Evolutionary conservation across 1,140 invertebrate species (phyloP).

Genomic region (Parasteatoda tepidariorum): DNA sequence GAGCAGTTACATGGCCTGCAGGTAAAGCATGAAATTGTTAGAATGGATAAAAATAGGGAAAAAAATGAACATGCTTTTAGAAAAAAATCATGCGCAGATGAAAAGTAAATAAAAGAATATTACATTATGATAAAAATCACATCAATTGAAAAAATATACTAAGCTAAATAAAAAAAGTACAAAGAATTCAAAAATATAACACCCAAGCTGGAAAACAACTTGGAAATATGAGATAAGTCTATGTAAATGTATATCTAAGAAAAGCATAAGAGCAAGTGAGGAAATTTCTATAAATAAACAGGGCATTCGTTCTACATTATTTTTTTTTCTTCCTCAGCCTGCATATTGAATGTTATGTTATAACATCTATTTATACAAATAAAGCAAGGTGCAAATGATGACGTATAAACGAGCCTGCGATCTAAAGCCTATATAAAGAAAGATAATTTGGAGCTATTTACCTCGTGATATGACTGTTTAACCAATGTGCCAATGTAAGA

Average conservation of each 20-base stretch:
- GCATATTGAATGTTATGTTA: background rate
- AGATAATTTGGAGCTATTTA: slow-evolving; percentile 54
- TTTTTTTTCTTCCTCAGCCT: too few relatives aligned
- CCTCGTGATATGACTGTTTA: slow-evolving; percentile 61
- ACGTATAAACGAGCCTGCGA: slow-evolving; percentile 33
- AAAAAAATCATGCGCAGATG: slow-evolving; percentile 52
- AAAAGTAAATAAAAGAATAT: slow-evolving; percentile 30
- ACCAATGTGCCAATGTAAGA: slow-evolving; percentile 53
- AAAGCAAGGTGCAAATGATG: slow-evolving; percentile 56
- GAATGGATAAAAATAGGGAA: slow-evolving; percentile 58
- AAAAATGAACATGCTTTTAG: slow-evolving; percentile 58
- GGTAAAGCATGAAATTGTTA: slow-evolving; percentile 60
- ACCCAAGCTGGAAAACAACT: slow-evolving; percentile 7
- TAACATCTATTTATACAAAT: slow-evolving; percentile 44
- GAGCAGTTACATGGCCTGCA: slow-evolving; percentile 60
- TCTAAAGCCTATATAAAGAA: slow-evolving; percentile 57
- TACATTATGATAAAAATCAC: slow-evolving; percentile 16
- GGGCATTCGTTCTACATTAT: too few relatives aligned
- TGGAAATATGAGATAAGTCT: background rate
- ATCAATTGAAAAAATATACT: slow-evolving; percentile 17
- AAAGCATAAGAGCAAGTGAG: too few relatives aligned
- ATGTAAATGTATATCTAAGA: background rate
- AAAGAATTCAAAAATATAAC: background rate
- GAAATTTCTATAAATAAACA: too few relatives aligned
- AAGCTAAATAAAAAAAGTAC: background rate